Conservation (phyloP, 1,140 invertebrate species). For the Apis laboriosa region DNA sequence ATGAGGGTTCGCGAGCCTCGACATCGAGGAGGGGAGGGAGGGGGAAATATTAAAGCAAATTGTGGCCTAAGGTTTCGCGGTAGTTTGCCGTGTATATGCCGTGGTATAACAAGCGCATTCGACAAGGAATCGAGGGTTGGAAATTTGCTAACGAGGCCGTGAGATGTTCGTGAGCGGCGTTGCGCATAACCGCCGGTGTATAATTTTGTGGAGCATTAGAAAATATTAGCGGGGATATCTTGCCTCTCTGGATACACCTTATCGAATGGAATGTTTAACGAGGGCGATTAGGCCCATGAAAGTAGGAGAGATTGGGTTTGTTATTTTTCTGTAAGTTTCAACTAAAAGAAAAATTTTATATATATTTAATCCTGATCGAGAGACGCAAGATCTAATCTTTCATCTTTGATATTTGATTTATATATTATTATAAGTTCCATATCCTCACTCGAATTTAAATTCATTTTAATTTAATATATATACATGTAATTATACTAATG, state of each 20-base stretch:
- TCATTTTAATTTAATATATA: too few species aligned
- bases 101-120: constrained; percentile 10
- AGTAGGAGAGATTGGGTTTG: too few species aligned
- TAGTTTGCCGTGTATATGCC: constrained; percentile 11
- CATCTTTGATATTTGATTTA: too few species aligned
- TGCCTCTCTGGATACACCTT: neutral
- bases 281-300: too few species aligned
- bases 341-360: too few species aligned
- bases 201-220: constrained; percentile 21
- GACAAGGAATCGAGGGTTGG: constrained; percentile 13
- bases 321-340: too few species aligned
- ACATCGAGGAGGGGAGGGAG: neutral
- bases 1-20: constrained; percentile 23
- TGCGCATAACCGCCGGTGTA: neutral
- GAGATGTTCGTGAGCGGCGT: constrained; percentile 7
- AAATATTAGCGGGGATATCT: constrained; percentile 28
- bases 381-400: too few species aligned
- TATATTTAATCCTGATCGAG: too few species aligned
- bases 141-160: constrained; percentile 10
- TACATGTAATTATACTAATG: too few species aligned
- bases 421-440: too few species aligned
- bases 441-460: too few species aligned
- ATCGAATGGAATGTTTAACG: too few species aligned
- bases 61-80: constrained; percentile 22
- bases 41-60: constrained; percentile 26